Conservation (phyloP, 2,797 vertebrate species). For the Hyperoplus lanceolatus region DNA sequence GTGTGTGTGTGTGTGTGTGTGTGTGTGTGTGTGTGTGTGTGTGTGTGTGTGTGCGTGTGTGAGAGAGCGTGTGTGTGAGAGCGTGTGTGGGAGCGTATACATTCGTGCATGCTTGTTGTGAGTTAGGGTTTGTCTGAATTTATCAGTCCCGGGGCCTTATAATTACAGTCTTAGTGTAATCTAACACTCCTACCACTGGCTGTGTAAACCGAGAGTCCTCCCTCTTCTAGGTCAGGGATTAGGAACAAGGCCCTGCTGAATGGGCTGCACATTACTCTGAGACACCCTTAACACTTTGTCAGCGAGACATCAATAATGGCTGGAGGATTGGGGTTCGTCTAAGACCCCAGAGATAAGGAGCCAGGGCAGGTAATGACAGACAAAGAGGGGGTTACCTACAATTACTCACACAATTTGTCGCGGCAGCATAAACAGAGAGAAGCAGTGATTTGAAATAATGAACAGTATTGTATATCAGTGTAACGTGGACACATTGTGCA, state of each 20-base stretch:
- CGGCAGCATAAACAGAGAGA: slow-evolving; percentile 51
- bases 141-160: slow-evolving; percentile 71
- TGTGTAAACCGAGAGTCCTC: slow-evolving; percentile 74
- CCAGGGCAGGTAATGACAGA: slow-evolving; percentile 62
- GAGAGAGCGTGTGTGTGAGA: too few relatives aligned
- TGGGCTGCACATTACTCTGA: slow-evolving; percentile 63
- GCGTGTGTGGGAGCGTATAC: slow-evolving; percentile 43
- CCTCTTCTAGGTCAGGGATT: slow-evolving; percentile 70
- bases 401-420: slow-evolving; percentile 68
- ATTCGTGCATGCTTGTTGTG: slow-evolving; percentile 34
- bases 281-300: slow-evolving; percentile 59
- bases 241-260: slow-evolving; percentile 62
- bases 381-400: slow-evolving; percentile 58
- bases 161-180: slow-evolving; percentile 83
- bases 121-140: slow-evolving; percentile 48
- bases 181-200: slow-evolving; percentile 78
- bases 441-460: slow-evolving; percentile 66
- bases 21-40: too few relatives aligned
- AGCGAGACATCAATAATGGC: slow-evolving; percentile 65
- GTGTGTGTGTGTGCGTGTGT: too few relatives aligned
- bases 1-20: too few relatives aligned
- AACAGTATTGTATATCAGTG: slow-evolving; percentile 57
- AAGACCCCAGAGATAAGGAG: slow-evolving; percentile 65
- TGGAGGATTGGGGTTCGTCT: slow-evolving; percentile 54
- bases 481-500: slow-evolving; percentile 58